Base-by-base conservation (phyloP, 2,888 invertebrate species). In the Oxycera nigricornis region DNA sequence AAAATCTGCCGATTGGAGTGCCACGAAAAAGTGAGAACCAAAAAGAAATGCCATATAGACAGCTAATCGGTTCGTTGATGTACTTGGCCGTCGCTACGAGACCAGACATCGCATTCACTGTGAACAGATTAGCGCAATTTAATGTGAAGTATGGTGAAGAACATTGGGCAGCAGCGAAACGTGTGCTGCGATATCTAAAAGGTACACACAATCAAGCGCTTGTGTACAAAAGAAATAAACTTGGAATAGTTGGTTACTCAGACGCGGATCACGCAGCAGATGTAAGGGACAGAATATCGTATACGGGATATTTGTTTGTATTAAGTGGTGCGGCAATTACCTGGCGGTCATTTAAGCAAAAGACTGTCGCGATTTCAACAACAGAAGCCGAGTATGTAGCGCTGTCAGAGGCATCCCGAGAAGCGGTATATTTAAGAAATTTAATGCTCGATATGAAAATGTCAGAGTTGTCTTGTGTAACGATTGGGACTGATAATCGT, bases 191-290 rank as follows among this genome's bases (percentile, higher is more conserved):
- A 55, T 55, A 55, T 55, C 6, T 55, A 22, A 20, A 22, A 55
- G 55, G 55, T 24, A 55, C 55, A 24, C 55, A 55, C 20, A 24
- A 55, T 24, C 55, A 55, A 24, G 55, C 22, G 55, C 55, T 55
- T 55, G 4, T 73, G 62, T 35, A 61, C 39, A 20, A 46, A 61
- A 24, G 31, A 26, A 70, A 55, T 30, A 70, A 57, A n/a, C 22
- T 50, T 67, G 35, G 31, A 11, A n/a, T 77, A 1, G 39, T 76
- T 20, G 72, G 76, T 7, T 78, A 61, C 59, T 72, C 59, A 14
- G 78, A 78, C 61, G 77, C 78, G 7, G 77, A 78, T 57, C 77
- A 76, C 76, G 76, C 59, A 24, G 76, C 74, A 26, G 74, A 76
- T 35, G 3, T 20, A 1, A 24, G 20, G 1, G 75, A 78, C 30